These are phyloP conservation scores for Pediacus dermestoides DNA, from an alignment of 2,888 invertebrate genomes.

Conservation along the genomic window DNA sequence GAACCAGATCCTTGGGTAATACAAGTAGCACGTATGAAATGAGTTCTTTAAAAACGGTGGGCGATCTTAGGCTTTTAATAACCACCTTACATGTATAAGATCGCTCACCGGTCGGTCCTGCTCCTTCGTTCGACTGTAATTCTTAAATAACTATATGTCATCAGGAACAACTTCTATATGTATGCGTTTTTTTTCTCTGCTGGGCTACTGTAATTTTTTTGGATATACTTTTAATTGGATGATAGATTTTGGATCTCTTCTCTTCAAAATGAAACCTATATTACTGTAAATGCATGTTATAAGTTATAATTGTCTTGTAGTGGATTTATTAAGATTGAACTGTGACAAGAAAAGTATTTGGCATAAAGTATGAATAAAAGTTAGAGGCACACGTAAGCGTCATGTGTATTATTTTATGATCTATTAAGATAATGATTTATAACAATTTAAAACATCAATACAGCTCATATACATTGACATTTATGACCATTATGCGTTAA, in stretches of 20 bases:
- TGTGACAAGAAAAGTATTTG: no score
- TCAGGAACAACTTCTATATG: constrained; percentile 33
- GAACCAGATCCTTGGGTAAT: constrained; percentile 48
- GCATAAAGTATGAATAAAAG: constrained; percentile 1
- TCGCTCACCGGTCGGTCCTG: constrained; percentile 40
- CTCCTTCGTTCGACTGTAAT: constrained; percentile 34
- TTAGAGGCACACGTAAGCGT: background rate
- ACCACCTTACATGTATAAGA: constrained; percentile 43
- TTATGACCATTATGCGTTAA: constrained; percentile 9
- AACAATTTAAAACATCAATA: constrained; percentile 14
- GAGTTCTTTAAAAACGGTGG: constrained; percentile 48
- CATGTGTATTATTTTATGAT: constrained; percentile 11
- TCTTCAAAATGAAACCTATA: no score
- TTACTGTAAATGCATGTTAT: no score
- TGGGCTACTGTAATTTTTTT: background rate
- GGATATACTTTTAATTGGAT: background rate
- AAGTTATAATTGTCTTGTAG: no score
- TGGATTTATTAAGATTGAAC: no score
- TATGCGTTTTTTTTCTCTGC: background rate
- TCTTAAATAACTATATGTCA: constrained; percentile 44
- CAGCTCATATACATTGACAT: constrained; percentile 11
- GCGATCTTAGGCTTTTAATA: constrained; percentile 47
- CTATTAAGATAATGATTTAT: constrained; percentile 12
- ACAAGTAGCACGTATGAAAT: constrained; percentile 48
- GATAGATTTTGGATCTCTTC: background rate